Evolutionary conservation across 2,888 invertebrate species (phyloP), one percentile per base, ranked within the genome.

Genomic region (Ochropleura plecta): DNA sequence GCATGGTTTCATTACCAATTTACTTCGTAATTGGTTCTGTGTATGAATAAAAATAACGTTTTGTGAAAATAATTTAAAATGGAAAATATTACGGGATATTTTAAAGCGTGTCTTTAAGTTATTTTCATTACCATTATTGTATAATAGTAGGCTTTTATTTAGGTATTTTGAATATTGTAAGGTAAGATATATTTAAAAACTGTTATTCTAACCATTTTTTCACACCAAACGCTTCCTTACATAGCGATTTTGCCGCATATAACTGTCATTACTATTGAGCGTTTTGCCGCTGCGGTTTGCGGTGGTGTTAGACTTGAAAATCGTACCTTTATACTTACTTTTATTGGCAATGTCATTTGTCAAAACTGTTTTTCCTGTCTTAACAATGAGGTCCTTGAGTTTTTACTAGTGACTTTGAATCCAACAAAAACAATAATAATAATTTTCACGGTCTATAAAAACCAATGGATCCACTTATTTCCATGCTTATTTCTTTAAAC

Each of bases 1-100:
- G 57, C 79, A 76, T 70, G 81, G 86, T 82, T 86, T 77, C 77
- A 79, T 83, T 84, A 83, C 82, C 77, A 71, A 79, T 85, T 76
- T 76, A 85, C 63, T 72, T 62, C 20, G 63, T 86, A 84, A 80
- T 85, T 78, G 76, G 70, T 83, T 78, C 44, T 44, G 16, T 49
- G 51, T 81, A 68, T 78, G 30, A 12, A 55, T 63, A 75, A 76
- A 82, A 83, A 76, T 64, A 0, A 42, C 12, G 14, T 60, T 67
- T 40, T 57, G 10, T 57, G 2, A 53, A 55, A 30, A 44, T 20
- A 5, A 49, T 55, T 59, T 44, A 8, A 14, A 5, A 53, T 2
- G 30, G 8, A 8, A 51, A 14, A 48, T n/a, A 42, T 14, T 2
- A 42, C 12, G 1, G 10, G 16, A 0, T 0, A 14, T 20, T 44